Base-by-base conservation (phyloP, 2,797 vertebrate genomes). In the Eleutherodactylus coqui region DNA sequence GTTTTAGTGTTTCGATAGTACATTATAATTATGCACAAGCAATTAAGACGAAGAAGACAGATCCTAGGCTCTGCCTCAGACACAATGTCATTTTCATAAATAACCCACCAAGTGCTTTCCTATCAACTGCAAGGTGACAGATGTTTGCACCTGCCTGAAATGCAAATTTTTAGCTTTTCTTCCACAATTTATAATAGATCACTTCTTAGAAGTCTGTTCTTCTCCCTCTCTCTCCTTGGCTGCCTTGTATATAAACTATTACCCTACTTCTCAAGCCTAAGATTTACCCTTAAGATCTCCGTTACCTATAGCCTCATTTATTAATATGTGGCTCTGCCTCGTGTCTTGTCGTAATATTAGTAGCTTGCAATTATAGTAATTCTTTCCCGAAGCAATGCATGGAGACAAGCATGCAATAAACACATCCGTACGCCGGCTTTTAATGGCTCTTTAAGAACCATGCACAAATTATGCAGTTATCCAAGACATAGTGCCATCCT, bases 401-500 rank as follows among this genome's bases (percentile, higher is more conserved):
- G 69, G 75, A 79, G 86, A 87, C 86, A 87, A 83, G 75, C 72
- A 41, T 73, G 64, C 69, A n/a, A 87, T 87, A 87, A 87, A 87
- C 86, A 83, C 21, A 55, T 62, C 86, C 70, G 32, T 80, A 64
- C 53, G 19, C 82, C 19, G 67, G 24, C 45, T 49, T 87, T 84
- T 84, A 84, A 87, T 87, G 69, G 86, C 82, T n/a, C 76, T 79
- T 76, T 81, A 87, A 87, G 86, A 87, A 81, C 32, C 77, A 43
- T 29, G 75, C 86, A 85, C 86, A 87, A 87, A 87, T 87, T 84
- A 87, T 79, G 64, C 86, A 69, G 82, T 81, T 84, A 84, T 80
- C 55, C 32, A 45, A 86, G 85, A 55, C 86, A 7, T 36, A 69
- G 67, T 76, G 60, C 86, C 75, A 75, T 80, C 86, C 86, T 87